phyloP scores from a whole-genome alignment of 2,113 vertebrate species.

The Nothoprocta perdicaria region DNA sequence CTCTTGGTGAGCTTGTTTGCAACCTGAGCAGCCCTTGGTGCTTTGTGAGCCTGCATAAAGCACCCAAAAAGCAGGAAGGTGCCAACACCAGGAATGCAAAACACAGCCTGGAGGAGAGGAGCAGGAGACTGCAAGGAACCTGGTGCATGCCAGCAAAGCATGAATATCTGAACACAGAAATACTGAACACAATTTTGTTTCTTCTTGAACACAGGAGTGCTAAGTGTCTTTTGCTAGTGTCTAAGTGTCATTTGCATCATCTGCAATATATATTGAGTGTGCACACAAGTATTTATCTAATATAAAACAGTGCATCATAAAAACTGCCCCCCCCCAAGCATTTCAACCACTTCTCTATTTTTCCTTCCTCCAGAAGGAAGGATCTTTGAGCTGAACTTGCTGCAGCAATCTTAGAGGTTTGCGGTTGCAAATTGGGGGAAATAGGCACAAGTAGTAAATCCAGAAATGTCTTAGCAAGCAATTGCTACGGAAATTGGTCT shows the following conservation, averaged over 20 bases:
- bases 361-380: neutral
- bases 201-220: too few species aligned
- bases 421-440: rapidly evolving
- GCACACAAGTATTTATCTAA: too few species aligned
- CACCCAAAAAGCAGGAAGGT: neutral
- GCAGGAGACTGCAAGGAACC: neutral
- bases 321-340: neutral
- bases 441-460: neutral
- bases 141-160: too few species aligned
- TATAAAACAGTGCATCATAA: too few species aligned
- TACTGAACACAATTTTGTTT: too few species aligned
- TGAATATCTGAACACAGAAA: neutral
- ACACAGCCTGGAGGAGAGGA: neutral
- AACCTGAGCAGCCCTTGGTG: neutral
- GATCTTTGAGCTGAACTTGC: neutral
- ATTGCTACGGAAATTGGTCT: neutral
- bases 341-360: neutral
- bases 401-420: neutral
- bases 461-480: neutral
- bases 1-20: neutral
- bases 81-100: neutral
- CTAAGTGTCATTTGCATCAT: too few species aligned
- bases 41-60: neutral
- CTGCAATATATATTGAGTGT: too few species aligned
- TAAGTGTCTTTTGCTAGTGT: too few species aligned